Percentiles rank a stretch among this genome's conserved stretches.
Conservation (phyloP, 2,888 invertebrate genomes). For the Torymus texanus region DNA sequence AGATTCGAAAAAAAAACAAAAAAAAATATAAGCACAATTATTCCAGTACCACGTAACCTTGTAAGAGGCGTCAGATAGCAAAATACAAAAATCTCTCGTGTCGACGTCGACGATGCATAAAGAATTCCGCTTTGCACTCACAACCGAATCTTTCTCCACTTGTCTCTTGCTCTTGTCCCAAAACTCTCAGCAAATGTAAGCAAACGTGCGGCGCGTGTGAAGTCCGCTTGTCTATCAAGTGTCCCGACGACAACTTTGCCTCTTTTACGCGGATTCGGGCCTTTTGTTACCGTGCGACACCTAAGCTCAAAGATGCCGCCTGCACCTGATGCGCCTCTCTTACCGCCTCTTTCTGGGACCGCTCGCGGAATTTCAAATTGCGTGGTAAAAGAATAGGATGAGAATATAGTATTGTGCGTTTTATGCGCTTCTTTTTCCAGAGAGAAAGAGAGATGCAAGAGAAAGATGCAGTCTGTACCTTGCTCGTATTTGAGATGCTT, state of each 20-base stretch:
- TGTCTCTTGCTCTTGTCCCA: constrained; percentile 16
- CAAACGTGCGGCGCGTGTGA: constrained; percentile 61
- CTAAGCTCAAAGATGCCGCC: constrained; percentile 63
- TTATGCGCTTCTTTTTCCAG: not conserved
- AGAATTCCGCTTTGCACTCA: constrained; percentile 34
- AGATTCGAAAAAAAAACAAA: too few relatives aligned
- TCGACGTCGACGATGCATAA: not conserved
- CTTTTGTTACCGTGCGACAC: constrained; percentile 69
- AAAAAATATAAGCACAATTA: too few relatives aligned
- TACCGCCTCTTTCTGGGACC: constrained; percentile 46
- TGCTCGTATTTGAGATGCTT: not conserved
- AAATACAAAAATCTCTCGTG: constrained; percentile 38
- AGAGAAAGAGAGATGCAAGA: not conserved
- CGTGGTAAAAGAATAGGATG: constrained; percentile 4
- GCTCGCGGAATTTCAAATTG: constrained; percentile 59
- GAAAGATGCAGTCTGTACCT: not conserved
- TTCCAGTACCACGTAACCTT: too few relatives aligned
- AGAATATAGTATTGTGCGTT: not conserved
- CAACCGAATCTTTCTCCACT: constrained; percentile 23
- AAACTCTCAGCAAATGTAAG: not conserved
- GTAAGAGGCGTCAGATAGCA: constrained; percentile 36
- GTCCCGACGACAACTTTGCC: constrained; percentile 59
- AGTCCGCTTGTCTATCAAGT: constrained; percentile 66
- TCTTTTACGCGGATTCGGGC: constrained; percentile 71
- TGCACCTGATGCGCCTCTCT: constrained; percentile 63